Percentiles rank a stretch among this genome's conserved stretches.
Conservation (phyloP, 2,797 vertebrate genomes). For the Leuciscus waleckii region DNA sequence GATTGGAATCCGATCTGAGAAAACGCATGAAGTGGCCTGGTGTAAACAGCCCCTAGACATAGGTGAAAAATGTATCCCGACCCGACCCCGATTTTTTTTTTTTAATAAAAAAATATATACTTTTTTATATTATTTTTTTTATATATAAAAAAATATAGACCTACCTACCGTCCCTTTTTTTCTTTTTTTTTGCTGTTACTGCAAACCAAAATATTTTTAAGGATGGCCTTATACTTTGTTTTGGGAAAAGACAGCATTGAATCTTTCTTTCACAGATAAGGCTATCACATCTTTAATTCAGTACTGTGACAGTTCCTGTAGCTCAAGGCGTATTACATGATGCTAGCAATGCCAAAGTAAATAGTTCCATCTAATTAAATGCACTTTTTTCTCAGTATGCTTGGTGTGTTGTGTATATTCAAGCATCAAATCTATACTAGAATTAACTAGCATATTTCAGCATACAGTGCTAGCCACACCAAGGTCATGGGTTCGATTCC, state of each 20-base stretch:
- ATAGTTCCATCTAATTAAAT: background rate
- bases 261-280: background rate
- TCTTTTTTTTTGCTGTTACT: too few species aligned
- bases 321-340: background rate
- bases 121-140: too few species aligned
- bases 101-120: too few species aligned
- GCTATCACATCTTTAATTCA: too few species aligned
- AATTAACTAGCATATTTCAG: background rate
- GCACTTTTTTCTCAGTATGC: background rate
- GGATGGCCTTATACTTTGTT: background rate
- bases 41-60: too few species aligned
- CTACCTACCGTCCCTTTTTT: too few species aligned
- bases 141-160: too few species aligned
- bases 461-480: background rate
- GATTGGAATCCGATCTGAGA: too few species aligned
- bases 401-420: background rate
- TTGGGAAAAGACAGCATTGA: background rate
- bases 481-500: background rate
- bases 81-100: too few species aligned
- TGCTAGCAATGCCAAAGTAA: background rate
- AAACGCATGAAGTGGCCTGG: too few species aligned
- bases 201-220: too few species aligned
- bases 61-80: too few species aligned
- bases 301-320: background rate
- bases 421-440: background rate